Base-by-base conservation (phyloP, 2,797 vertebrate species). In the Sebastes kiyomatsui region DNA sequence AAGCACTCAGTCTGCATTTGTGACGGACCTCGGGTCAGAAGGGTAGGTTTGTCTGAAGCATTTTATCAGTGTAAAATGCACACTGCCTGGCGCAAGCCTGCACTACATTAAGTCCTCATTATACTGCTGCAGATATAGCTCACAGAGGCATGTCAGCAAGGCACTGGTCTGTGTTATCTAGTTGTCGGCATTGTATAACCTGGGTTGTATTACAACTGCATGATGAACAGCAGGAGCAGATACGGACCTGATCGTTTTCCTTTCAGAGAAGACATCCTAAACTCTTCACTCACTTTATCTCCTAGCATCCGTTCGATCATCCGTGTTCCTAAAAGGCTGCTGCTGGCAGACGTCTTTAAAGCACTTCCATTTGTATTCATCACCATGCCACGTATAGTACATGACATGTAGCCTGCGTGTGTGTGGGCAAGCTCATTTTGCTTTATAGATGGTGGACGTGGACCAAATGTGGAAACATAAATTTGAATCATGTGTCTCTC, bases 401-500 rank as follows among this genome's bases (percentile, higher is more conserved):
- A 65, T 33, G 23, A 12, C 10, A 66, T 30, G 28, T 33, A 59
- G 42, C 28, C 8, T 56, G 46, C 3, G 9, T 55, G 70, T 64
- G 58, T 49, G 35, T 12, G 11, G 30, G 25, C 5, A 56, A 49
- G 62, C 62, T 72, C 11, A 2, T 77, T 64, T 64, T 52, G 52
- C 22, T 77, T 80, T 65, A 79, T 22, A 71, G 56, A 79, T 66
- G 52, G 16, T 56, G 23, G 46, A 64, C 55, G 16, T 56, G 30
- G 46, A 64, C 65, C 30, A 81, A 88, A 86, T 65, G 22, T 79
- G 66, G 75, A 86, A 77, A 80, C 28, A 77, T 81, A 4, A 22
- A 32, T 77, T 90, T 78, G 73, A 81, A 83, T 81, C 11, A 74
- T 81, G 75, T 66, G 42, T 74, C 79, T 87, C 79, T 64, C 59